Conservation (phyloP, 37 sponge, comb jelly and placozoan genomes). For the Sycon ciliatum region DNA sequence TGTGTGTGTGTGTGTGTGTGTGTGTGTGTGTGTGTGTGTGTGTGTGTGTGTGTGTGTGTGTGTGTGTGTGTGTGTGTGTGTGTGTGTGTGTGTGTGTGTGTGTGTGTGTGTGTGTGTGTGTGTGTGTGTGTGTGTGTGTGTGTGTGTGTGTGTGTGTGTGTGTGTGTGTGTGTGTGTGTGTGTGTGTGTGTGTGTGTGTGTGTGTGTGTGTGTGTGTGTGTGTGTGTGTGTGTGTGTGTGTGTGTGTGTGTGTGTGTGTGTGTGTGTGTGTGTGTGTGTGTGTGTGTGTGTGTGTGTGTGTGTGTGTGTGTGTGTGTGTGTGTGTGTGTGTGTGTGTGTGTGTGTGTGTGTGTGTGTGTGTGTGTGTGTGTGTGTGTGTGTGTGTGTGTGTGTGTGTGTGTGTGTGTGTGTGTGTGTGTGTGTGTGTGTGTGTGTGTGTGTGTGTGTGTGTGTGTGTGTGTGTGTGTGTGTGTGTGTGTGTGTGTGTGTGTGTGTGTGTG, state of each 20-base stretch:
- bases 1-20: slow-evolving; percentile 5
- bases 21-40: slow-evolving; percentile 5
- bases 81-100: slow-evolving; percentile 5
- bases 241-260: slow-evolving; percentile 5
- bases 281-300: slow-evolving; percentile 5
- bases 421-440: slow-evolving; percentile 5
- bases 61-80: slow-evolving; percentile 5
- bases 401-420: slow-evolving; percentile 5
- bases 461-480: slow-evolving; percentile 5
- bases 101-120: slow-evolving; percentile 5
- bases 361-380: slow-evolving; percentile 5
- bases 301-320: slow-evolving; percentile 5
- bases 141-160: slow-evolving; percentile 5
- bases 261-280: slow-evolving; percentile 5
- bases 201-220: slow-evolving; percentile 5
- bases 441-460: slow-evolving; percentile 5
- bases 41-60: slow-evolving; percentile 5
- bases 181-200: slow-evolving; percentile 5
- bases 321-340: slow-evolving; percentile 5
- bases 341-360: slow-evolving; percentile 5
- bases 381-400: slow-evolving; percentile 5
- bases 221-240: slow-evolving; percentile 5
- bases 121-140: slow-evolving; percentile 5
- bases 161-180: slow-evolving; percentile 5
- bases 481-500: slow-evolving; percentile 5